Conservation (phyloP, 2,797 vertebrate species). For the Microtus obscurus region DNA sequence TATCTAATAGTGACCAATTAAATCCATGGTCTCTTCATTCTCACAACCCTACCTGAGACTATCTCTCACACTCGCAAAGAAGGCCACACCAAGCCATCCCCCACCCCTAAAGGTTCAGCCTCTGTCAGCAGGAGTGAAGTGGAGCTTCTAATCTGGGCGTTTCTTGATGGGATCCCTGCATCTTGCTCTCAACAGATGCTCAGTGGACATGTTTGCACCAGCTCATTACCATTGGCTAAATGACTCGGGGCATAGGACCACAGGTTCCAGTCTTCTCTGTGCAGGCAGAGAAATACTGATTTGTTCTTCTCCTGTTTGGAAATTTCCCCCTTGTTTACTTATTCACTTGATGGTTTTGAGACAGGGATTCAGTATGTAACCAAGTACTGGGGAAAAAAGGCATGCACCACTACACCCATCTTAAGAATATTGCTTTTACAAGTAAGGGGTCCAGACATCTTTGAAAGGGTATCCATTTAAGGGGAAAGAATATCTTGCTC, state of each 20-base stretch:
- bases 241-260: background rate
- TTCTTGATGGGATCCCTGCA: background rate
- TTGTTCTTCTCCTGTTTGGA: background rate
- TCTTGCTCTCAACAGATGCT: background rate
- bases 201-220: background rate
- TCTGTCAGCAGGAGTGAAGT: background rate
- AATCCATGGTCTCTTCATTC: background rate
- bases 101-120: background rate
- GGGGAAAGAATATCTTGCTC: constrained; percentile 43
- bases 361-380: background rate
- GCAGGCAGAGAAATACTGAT: background rate
- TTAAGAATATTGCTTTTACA: constrained; percentile 11
- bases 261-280: background rate
- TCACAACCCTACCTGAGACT: background rate
- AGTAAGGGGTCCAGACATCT: constrained; percentile 24
- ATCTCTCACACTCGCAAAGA: background rate
- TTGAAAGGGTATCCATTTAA: constrained; percentile 50
- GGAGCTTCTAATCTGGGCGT: background rate
- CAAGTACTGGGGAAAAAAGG: background rate
- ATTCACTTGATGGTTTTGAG: background rate
- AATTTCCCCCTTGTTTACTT: background rate
- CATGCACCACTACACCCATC: too few relatives aligned
- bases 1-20: background rate
- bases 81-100: background rate
- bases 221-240: background rate